Base-by-base conservation (phyloP, 2,888 invertebrate species). In the Lissonota sp. region DNA sequence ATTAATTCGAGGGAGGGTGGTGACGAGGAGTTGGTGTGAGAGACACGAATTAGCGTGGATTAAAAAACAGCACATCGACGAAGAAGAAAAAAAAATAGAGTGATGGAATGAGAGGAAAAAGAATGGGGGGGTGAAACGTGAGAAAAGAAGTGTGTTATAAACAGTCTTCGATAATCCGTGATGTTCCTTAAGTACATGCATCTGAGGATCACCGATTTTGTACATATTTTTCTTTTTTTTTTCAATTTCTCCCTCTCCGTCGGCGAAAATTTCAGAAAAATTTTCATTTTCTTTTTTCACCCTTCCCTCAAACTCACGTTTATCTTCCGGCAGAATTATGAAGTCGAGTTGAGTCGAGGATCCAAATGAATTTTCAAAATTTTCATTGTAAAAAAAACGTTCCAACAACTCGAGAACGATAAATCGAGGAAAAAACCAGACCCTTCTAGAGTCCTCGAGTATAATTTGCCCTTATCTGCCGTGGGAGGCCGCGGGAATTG, bases 251-350 rank as follows among this genome's bases (percentile, higher is more conserved):
- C 26, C 26, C 16, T 46, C n/a, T 60, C 58, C 44, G 8, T 51
- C 37, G 5, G n/a, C 62, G 42, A 40, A 39, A 8, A n/a, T 44
- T 53, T 44, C 8, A 5, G 46, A 14, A 37, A 49, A 14, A 2
- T 63, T 60, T 69, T 8, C 26, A 26, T 26, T 26, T 40, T 26
- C 7, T 51, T 49, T 40, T 51, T 60, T 46, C 6, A 4, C 4
- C 63, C 37, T 57, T 69, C 39, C 79, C 82, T 26, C 26, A 26
- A 26, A 26, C 26, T 26, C 84, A 84, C 84, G 82, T 83, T 84
- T 79, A 84, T 84, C 85, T 84, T 78, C 72, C 87, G 83, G 79
- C 84, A 84, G 84, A 82, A 82, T 84, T 78, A 26, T 37, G 26
- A 26, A 26, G 26, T 26, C 26, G 26, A 26, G 26, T 26, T 3